A percentile compares a stretch with the other conserved stretches of the same genome.
phyloP scores from a whole-genome alignment of 2,113 vertebrate genomes.

The Nothoprocta perdicaria region DNA sequence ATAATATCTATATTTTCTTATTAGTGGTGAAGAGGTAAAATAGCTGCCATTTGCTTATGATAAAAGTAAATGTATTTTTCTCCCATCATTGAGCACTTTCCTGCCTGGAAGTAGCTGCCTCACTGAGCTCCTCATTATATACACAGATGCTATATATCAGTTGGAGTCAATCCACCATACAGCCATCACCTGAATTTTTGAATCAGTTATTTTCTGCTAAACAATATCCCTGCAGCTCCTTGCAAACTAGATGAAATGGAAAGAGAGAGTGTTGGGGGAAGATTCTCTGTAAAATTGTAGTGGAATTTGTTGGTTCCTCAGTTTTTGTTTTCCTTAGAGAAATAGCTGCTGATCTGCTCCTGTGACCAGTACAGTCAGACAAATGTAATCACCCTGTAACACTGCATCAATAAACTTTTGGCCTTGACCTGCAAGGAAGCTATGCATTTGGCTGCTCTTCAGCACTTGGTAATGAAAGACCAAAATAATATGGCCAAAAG shows the following conservation, averaged over 20 bases:
- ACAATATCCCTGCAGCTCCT: background rate
- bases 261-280: background rate
- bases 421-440: background rate
- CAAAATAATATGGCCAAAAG: background rate
- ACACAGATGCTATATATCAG: background rate
- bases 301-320: slow-evolving; percentile 7
- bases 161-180: background rate
- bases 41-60: background rate
- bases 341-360: background rate
- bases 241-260: background rate
- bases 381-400: background rate
- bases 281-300: background rate
- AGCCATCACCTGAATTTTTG: background rate
- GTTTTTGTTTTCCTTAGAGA: background rate
- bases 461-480: background rate
- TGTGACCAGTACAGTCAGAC: background rate
- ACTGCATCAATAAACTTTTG: background rate
- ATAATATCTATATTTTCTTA: slow-evolving; percentile 3
- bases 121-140: background rate
- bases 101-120: background rate
- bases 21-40: slow-evolving; percentile 1
- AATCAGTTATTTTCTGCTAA: background rate
- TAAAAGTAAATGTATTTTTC: background rate
- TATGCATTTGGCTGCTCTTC: background rate
- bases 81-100: background rate